phyloP scores from a whole-genome alignment of 1,140 invertebrate genomes.

The Drosophila lini region DNA sequence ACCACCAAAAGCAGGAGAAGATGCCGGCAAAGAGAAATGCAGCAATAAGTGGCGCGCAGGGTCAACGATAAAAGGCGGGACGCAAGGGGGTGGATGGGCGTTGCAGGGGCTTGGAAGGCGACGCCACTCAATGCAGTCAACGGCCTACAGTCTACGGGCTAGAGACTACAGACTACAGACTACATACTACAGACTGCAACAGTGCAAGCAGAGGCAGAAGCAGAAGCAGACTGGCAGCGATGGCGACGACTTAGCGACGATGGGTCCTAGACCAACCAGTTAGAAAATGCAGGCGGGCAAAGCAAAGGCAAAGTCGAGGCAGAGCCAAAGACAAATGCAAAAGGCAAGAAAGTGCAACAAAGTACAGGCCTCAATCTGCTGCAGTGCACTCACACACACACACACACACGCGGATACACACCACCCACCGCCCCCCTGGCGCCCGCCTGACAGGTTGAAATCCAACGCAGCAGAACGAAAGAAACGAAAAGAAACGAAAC shows the following conservation, averaged over 20 bases:
- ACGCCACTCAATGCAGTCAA: constrained; percentile 70
- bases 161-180: constrained; percentile 33
- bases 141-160: constrained; percentile 61
- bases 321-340: constrained; percentile 16
- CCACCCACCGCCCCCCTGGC: constrained; percentile 37
- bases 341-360: constrained; percentile 71
- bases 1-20: constrained; percentile 35
- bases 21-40: constrained; percentile 61
- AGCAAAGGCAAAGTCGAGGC: constrained; percentile 1
- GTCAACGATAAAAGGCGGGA: constrained; percentile 64
- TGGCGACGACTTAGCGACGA: constrained; percentile 50
- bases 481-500: constrained; percentile 50
- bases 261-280: constrained; percentile 66
- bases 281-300: constrained; percentile 67
- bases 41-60: constrained; percentile 81
- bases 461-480: constrained; percentile 78
- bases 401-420: background rate
- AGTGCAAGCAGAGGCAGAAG: background rate
- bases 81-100: constrained; percentile 7
- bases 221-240: constrained; percentile 16
- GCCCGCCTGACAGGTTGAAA: constrained; percentile 75
- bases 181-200: background rate
- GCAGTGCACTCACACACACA: constrained; percentile 13
- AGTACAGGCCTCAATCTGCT: constrained; percentile 77
- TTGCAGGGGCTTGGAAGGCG: constrained; percentile 40